Evolutionary conservation across 2,113 vertebrate species (phyloP), one percentile per base, ranked within the genome.

Genomic region (Zeus faber): DNA sequence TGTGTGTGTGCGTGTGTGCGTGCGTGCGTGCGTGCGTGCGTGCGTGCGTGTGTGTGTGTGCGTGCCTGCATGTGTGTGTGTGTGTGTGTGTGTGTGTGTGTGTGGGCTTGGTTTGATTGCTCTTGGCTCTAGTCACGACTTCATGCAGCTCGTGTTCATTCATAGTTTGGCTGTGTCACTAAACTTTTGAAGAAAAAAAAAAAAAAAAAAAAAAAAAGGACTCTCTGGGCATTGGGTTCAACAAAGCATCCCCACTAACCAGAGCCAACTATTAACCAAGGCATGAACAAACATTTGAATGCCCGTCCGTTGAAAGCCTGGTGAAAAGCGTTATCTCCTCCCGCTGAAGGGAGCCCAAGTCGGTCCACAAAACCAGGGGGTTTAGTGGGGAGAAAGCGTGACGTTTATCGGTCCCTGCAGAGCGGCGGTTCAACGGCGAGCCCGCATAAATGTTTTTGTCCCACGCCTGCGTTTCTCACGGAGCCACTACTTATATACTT

Each of bases 401-500:
- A 62, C 53, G 62, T 80, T 81, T 78, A 80, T 81, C 76, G 41
- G 43, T 46, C 41, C 27, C 33, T 1, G 46, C 81, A 83, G 46
- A 50, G 35, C 62, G 49, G 23, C 20, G 55, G 62, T 72, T 72
- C 67, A 76, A 56, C 55, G 67, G 59, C 64, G 70, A 77, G 40
- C 61, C 13, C 18, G 26, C 65, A 61, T 54, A 10, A 65, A 58
- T 56, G 37, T 74, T 72, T 79, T 62, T 49, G 67, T 7, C 51
- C 74, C 58, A n/a, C 59, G 46, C 61, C 1, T 47, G 60, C 33
- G 58, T 67, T 69, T 76, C 65, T 72, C 70, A 76, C 63, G 62
- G 55, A 67, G 60, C 33, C 53, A 41, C 51, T 16, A 62, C 67
- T 77, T 80, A 79, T 83, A 83, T 72, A 74, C 74, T 49, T 79